Conservation (phyloP, 2,113 vertebrate genomes). For the Mobula hypostoma region DNA sequence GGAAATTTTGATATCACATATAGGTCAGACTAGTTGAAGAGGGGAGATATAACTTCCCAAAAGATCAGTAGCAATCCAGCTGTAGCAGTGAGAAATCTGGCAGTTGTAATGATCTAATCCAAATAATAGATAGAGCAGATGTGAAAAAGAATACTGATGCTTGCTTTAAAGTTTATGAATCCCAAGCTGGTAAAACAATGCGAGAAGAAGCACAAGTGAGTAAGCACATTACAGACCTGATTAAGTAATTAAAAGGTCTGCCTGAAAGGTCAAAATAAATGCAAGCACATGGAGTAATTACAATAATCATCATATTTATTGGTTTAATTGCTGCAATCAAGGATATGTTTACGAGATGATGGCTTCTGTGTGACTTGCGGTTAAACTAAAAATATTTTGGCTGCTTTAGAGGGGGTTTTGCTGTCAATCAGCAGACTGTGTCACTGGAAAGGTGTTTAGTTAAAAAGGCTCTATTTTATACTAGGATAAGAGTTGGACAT, state of each 20-base stretch:
- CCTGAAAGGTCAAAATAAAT: slow-evolving; percentile 31
- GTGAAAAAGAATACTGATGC: neutral
- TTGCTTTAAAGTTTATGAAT: slow-evolving; percentile 32
- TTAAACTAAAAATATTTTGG: slow-evolving; percentile 15
- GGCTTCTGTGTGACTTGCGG: neutral
- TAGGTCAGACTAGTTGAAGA: too few relatives aligned
- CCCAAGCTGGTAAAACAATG: neutral
- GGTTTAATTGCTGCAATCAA: slow-evolving; percentile 30
- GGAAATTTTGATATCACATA: too few relatives aligned
- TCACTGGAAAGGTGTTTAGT: neutral
- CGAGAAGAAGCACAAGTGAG: too few relatives aligned
- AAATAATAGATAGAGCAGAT: neutral
- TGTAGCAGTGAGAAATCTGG: too few relatives aligned
- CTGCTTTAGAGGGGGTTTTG: neutral
- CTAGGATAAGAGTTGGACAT: too few relatives aligned
- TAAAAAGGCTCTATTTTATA: neutral
- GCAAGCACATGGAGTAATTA: neutral
- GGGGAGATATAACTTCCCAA: too few relatives aligned
- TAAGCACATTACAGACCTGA: neutral
- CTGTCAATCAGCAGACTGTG: neutral
- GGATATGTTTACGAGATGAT: slow-evolving; percentile 26
- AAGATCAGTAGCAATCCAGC: too few relatives aligned
- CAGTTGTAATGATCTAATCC: neutral
- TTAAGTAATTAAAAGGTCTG: slow-evolving; percentile 14
- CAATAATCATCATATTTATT: slow-evolving; percentile 21